Base-by-base conservation (phyloP, 1,140 invertebrate species). In the Zaprionus kolodkinae region DNA sequence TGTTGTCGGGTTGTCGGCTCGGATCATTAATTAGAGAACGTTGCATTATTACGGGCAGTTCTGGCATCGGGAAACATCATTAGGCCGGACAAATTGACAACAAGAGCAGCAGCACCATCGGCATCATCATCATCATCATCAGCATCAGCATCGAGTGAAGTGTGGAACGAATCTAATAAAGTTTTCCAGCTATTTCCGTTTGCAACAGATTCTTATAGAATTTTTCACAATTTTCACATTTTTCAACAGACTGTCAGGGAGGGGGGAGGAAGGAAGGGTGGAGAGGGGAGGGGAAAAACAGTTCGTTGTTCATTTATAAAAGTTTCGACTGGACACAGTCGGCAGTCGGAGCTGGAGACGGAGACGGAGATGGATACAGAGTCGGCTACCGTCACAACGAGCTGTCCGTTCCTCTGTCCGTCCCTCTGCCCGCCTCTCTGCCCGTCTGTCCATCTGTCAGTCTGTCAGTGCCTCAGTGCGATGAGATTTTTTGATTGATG, bases 401-500 rank as follows among this genome's bases (percentile, higher is more conserved):
- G 27, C 45, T 64, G 33, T 35, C 62, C 3, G 45, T 25, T 2
- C 21, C 21, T 1, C 21, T 21, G 21, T 21, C 1, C 21, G 1
- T 21, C 21, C 21, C 21, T 21, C 43, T 54, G 48, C 17, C 2
- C 43, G 15, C 25, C 30, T 5, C 12, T 54, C 64, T 54, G 66
- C 40, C 57, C 13, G n/a, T 40, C 52, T 45, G 35, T 45, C 72
- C 43, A 60, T 35, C 59, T 54, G 43, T 61, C 71, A 52, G 52
- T 54, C 71, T 72, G 64, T 76, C 76, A 66, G 45, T 55, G 43
- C 38, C 45, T 77, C 63, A 33, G 65, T 79, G 65, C 79, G 75
- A 81, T 65, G 76, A 80, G 79, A 72, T 88, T 88, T 76, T 78
- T 74, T 87, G 83, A 87, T 87, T 87, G 84, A 87, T 87, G 83